These are phyloP conservation scores for Pachypsylla venusta DNA, from an alignment of 1,140 invertebrate genomes.

Conservation along the genomic window DNA sequence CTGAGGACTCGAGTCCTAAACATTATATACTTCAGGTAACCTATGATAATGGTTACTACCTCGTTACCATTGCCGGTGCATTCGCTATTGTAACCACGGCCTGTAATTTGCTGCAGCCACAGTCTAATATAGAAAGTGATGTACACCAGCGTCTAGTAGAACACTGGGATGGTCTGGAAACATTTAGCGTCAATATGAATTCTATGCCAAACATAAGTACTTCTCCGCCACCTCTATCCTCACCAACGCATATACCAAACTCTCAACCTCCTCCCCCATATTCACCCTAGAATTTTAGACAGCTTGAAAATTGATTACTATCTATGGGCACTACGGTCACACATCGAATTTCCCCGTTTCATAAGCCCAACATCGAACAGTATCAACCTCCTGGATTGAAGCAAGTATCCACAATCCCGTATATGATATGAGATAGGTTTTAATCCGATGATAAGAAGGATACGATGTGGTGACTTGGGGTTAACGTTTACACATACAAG, in stretches of 20 bases:
- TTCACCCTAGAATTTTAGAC: no score
- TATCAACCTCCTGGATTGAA: no score
- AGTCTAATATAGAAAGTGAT: constrained; percentile 1
- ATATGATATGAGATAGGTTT: no score
- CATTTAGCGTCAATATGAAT: constrained; percentile 24
- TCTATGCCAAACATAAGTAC: constrained; percentile 15
- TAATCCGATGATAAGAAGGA: no score
- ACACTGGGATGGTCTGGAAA: constrained; percentile 26
- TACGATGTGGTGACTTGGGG: no score
- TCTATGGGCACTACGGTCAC: no score
- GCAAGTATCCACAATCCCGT: no score
- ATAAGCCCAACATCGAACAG: no score
- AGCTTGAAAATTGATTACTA: no score
- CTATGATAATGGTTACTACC: constrained; percentile 40
- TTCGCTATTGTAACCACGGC: constrained; percentile 27
- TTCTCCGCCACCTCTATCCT: constrained; percentile 27
- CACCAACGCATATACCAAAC: not conserved
- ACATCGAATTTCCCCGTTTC: no score
- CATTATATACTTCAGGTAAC: constrained; percentile 31
- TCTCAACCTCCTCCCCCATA: not conserved
- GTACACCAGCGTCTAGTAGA: constrained; percentile 22
- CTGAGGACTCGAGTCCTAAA: constrained; percentile 28
- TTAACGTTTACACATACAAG: no score
- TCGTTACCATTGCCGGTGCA: constrained; percentile 36
- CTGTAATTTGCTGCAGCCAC: constrained; percentile 24